These are phyloP conservation scores for Drosophila hydei DNA, from an alignment of 1,140 invertebrate species.

Conservation along the genomic window DNA sequence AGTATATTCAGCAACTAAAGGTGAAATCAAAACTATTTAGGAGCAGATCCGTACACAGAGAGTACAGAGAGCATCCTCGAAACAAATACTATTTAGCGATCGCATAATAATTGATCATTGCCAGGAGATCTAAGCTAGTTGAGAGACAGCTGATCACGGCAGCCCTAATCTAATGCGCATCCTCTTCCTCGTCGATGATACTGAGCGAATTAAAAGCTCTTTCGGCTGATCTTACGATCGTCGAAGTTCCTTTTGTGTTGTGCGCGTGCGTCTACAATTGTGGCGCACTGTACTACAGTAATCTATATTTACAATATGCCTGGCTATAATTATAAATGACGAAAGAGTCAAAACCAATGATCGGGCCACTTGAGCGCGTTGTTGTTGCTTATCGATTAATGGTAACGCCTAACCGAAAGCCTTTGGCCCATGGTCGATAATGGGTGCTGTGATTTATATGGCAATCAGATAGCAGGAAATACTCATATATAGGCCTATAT, in stretches of 20 bases:
- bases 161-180: too few relatives aligned
- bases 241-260: not conserved
- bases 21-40: too few relatives aligned
- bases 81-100: too few relatives aligned
- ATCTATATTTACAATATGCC: conserved; percentile 74
- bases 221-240: not conserved
- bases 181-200: too few relatives aligned
- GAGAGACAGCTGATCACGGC: too few relatives aligned
- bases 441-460: conserved; percentile 45
- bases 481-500: conserved; percentile 29
- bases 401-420: conserved; percentile 16
- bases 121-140: too few relatives aligned
- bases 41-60: too few relatives aligned
- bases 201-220: too few relatives aligned
- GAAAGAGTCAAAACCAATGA: conserved; percentile 57
- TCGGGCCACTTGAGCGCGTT: conserved; percentile 37
- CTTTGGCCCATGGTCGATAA: conserved; percentile 37
- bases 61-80: too few relatives aligned
- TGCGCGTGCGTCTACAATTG: conserved; percentile 1
- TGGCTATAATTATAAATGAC: conserved; percentile 78
- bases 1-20: too few relatives aligned
- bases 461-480: conserved; percentile 40
- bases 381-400: conserved; percentile 22
- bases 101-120: too few relatives aligned
- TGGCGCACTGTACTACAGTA: conserved; percentile 11